A percentile compares a stretch with the other conserved stretches of the same genome.
Conservation (phyloP, 1,140 invertebrate species). For the Tigriopus japonicus region DNA sequence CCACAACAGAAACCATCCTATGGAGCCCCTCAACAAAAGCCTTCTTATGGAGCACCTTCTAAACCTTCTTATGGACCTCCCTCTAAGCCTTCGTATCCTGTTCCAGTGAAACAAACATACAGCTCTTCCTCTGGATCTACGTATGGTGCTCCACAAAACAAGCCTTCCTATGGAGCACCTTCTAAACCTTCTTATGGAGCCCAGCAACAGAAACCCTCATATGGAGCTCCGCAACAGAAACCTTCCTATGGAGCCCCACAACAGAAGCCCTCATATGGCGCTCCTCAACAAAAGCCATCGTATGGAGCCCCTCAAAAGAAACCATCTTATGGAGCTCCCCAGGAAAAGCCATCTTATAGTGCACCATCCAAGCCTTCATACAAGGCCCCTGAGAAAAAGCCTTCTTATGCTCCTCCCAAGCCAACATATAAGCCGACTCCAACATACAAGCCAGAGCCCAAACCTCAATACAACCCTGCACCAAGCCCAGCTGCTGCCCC, state of each 20-base stretch:
- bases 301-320: neutral
- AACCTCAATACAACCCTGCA: constrained; percentile 10
- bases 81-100: neutral
- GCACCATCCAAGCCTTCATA: constrained; percentile 15
- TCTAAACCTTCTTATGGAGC: too few relatives aligned
- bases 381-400: constrained; percentile 6
- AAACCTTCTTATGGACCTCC: constrained; percentile 12
- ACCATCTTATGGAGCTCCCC: too few relatives aligned
- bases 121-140: too few relatives aligned
- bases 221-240: neutral
- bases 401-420: constrained; percentile 15
- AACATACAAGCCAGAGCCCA: constrained; percentile 7
- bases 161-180: too few relatives aligned
- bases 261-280: neutral
- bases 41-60: constrained; percentile 11
- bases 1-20: neutral
- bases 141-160: too few relatives aligned
- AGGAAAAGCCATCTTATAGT: constrained; percentile 14
- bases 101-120: too few relatives aligned
- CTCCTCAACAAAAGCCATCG: neutral
- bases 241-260: neutral
- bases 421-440: constrained; percentile 15
- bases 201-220: neutral
- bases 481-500: constrained; percentile 16
- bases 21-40: constrained; percentile 8